phyloP scores from a whole-genome alignment of 2,797 vertebrate genomes.

The Mareca penelope region DNA sequence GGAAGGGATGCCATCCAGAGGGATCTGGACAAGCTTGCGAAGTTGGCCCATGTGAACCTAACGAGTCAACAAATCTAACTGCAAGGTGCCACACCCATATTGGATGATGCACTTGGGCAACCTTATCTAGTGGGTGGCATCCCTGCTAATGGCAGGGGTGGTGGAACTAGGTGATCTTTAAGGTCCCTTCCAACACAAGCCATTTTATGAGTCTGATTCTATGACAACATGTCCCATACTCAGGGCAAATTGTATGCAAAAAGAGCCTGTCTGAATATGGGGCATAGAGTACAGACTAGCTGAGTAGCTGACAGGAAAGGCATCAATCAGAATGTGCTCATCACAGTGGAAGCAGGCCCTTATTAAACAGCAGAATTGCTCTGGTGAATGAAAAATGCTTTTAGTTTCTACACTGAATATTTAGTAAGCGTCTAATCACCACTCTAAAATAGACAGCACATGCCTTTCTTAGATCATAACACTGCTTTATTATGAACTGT shows the following conservation, averaged over 20 bases:
- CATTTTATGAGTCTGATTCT: no score
- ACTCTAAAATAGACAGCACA: conserved; percentile 6
- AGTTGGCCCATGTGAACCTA: no score
- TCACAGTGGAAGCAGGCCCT: neutral
- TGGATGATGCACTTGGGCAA: no score
- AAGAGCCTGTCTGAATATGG: neutral
- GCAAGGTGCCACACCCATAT: no score
- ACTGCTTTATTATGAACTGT: neutral
- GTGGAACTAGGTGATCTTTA: no score
- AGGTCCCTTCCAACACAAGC: no score
- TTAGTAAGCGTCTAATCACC: conserved; percentile 9
- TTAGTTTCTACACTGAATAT: conserved; percentile 10
- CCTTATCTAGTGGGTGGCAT: no score
- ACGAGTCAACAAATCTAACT: no score
- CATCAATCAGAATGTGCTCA: neutral
- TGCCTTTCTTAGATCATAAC: neutral
- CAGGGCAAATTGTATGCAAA: neutral
- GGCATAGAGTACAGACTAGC: neutral
- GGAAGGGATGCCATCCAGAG: no score
- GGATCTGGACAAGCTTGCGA: no score
- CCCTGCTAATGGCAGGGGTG: no score
- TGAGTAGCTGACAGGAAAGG: neutral
- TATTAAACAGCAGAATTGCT: conserved; percentile 33
- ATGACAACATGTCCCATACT: neutral
- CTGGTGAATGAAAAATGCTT: neutral